Base-by-base conservation (phyloP, 2,113 vertebrate genomes). In the Lagopus muta region DNA sequence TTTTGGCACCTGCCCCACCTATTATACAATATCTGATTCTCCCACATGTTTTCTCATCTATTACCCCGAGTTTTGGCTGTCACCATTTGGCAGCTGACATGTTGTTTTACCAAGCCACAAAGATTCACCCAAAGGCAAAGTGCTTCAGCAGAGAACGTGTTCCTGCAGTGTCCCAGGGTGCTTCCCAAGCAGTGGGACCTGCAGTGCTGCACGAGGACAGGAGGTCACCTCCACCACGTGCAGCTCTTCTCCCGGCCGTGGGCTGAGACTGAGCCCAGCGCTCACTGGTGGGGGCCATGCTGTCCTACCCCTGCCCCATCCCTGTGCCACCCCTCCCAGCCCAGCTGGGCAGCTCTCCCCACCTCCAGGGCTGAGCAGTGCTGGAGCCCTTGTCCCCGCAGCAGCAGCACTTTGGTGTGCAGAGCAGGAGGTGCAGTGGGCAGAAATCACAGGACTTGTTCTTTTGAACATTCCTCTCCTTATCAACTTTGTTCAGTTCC, bases 221-320 rank as follows among this genome's bases (percentile, higher is more conserved):
- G 11, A 28, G 8, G 0, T 14, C 55, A 8, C 10, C 1, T 15
- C 15, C 71, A 25, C 50, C 5, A 0, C 2, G 32, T 11, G 1
- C 7, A 27, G 50, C 80, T 50, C 66, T 52, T 42, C 6, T 6
- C 42, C 30, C 18, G 43, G 74, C 81, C n/a, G 7, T 24, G 4
- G 27, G 58, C 58, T 8, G 24, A 61, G 52, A 22, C 30, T 32
- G 2, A 0, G 22, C 67, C 52, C 45, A 20, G 1, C 1, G 11
- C 60, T n/a, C 14, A 8, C 36, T 54, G 52, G 47, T 48, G 47
- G 47, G 22, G 21, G 48, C 48, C 21, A 7, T 24, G 48, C 22
- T 50, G 48, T 50, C 14, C 50, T 8, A 27, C 4, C 25, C 50
- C 50, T 52, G 50, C 8, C 50, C 27, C 25, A 28, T 54, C 52